Evolutionary conservation across 1,140 invertebrate species (phyloP).

Genomic region (Drosophila obscura): DNA sequence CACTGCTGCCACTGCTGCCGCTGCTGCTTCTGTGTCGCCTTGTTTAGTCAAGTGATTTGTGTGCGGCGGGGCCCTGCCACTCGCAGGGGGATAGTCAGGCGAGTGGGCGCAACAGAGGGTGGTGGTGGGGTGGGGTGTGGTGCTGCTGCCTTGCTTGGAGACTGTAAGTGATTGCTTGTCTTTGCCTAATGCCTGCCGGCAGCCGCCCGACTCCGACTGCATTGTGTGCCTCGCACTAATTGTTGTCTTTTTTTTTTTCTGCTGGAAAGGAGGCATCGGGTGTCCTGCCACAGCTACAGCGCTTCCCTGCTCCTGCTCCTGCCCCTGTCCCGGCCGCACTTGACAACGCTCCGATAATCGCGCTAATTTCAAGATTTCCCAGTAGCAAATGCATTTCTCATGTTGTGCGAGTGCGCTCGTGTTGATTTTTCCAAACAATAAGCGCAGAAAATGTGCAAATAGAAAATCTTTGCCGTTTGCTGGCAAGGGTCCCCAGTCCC

Average conservation of each 20-base stretch:
- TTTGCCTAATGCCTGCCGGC: conserved; percentile 58
- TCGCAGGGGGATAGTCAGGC: conserved; percentile 25
- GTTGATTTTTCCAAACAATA: conserved; percentile 82
- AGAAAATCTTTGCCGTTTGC: conserved; percentile 58
- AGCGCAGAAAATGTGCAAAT: conserved; percentile 76
- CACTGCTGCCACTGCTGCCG: conserved; percentile 21
- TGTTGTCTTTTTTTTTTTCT: conserved; percentile 44
- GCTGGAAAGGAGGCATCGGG: conserved; percentile 30
- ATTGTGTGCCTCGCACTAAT: conserved; percentile 58
- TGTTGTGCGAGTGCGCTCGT: conserved; percentile 53
- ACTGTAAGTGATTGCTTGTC: conserved; percentile 78
- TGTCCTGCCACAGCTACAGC: conserved; percentile 4
- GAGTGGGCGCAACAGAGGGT: neutral
- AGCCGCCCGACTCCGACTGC: conserved; percentile 25
- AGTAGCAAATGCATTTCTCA: conserved; percentile 75
- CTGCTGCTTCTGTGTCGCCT: conserved; percentile 63
- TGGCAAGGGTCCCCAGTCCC: conserved; percentile 12
- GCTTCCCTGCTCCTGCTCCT: neutral
- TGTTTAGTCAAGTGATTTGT: conserved; percentile 82
- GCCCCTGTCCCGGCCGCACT: conserved; percentile 32
- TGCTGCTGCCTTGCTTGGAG: conserved; percentile 45
- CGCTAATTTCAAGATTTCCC: conserved; percentile 83
- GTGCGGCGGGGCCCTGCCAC: conserved; percentile 34
- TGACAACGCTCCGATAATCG: conserved; percentile 81
- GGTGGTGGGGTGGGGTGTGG: neutral